phyloP scores from a whole-genome alignment of 2,113 vertebrate species.

The Pygoscelis antarcticus region DNA sequence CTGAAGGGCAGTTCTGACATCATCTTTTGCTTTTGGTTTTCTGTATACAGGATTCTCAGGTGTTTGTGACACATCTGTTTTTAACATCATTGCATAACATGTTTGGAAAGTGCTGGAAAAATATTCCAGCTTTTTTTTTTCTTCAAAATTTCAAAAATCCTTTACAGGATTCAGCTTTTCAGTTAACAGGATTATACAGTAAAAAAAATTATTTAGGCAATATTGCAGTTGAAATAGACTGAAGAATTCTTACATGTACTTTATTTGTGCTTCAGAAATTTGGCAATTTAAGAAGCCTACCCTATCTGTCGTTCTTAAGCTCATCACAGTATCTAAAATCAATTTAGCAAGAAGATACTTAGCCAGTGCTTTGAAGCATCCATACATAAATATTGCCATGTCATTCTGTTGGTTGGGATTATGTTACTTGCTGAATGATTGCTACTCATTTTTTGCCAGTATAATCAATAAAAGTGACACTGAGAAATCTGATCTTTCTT shows the following conservation, averaged over 20 bases:
- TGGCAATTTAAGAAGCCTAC: neutral
- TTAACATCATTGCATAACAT: neutral
- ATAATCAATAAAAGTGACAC: conserved; percentile 53
- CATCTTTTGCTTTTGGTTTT: neutral
- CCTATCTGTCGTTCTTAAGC: neutral
- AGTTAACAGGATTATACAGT: neutral
- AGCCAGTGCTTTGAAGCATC: neutral
- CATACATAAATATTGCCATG: neutral
- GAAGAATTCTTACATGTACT: neutral
- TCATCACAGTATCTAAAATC: neutral
- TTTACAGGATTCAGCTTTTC: neutral
- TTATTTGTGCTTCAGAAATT: neutral
- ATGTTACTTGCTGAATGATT: neutral
- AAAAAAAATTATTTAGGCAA: neutral
- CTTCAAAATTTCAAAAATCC: neutral
- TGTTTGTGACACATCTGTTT: neutral
- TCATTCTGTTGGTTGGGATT: neutral
- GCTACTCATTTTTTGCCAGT: conserved; percentile 26
- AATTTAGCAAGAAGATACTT: neutral
- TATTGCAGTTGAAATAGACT: neutral
- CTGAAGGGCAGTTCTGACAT: neutral
- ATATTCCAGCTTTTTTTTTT: neutral
- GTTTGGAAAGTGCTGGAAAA: neutral
- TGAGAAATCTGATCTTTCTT: conserved; percentile 31
- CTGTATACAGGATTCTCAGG: neutral